A percentile compares a stretch with the other conserved stretches of the same genome.
Evolutionary conservation across 2,888 invertebrate genomes (phyloP).

Genomic region (Cryptops parisi): DNA sequence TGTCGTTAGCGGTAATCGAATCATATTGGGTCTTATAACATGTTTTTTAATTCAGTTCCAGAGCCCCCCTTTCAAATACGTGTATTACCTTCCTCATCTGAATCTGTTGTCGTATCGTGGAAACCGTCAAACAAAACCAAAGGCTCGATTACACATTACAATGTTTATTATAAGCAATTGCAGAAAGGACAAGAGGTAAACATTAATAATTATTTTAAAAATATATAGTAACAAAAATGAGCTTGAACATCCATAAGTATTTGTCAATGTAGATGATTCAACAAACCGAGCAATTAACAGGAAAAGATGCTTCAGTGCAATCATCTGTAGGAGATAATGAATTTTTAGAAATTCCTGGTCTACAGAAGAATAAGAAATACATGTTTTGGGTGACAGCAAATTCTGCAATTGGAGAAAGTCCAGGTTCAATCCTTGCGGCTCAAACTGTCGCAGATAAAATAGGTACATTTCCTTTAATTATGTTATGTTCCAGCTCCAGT

Average conservation of each 20-base stretch:
- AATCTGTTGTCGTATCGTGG: too few species aligned
- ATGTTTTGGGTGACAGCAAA: conserved; percentile 14
- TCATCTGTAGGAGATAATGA: too few species aligned
- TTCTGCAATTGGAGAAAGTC: conserved; percentile 12
- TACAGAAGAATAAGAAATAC: conserved; percentile 10
- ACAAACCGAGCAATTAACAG: too few species aligned
- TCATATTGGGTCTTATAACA: too few species aligned
- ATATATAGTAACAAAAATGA: too few species aligned
- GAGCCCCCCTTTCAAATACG: conserved; percentile 1
- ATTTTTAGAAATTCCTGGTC: conserved; percentile 4
- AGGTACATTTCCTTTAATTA: too few species aligned
- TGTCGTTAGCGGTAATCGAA: too few species aligned
- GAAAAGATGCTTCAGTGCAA: too few species aligned
- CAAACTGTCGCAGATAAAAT: conserved; percentile 7
- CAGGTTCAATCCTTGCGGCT: conserved; percentile 1
- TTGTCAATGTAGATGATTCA: too few species aligned
- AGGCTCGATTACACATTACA: conserved; percentile 1
- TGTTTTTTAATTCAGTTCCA: neutral
- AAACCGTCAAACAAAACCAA: conserved; percentile 1
- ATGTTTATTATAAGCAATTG: conserved; percentile 3
- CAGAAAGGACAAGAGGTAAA: conserved; percentile 6
- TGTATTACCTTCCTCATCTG: neutral
- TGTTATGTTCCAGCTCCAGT: too few species aligned
- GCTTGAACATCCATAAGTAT: too few species aligned
- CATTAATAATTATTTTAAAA: too few species aligned